Base-by-base conservation (phyloP, 1,140 invertebrate genomes). In the Meloidogyne chitwoodi region DNA sequence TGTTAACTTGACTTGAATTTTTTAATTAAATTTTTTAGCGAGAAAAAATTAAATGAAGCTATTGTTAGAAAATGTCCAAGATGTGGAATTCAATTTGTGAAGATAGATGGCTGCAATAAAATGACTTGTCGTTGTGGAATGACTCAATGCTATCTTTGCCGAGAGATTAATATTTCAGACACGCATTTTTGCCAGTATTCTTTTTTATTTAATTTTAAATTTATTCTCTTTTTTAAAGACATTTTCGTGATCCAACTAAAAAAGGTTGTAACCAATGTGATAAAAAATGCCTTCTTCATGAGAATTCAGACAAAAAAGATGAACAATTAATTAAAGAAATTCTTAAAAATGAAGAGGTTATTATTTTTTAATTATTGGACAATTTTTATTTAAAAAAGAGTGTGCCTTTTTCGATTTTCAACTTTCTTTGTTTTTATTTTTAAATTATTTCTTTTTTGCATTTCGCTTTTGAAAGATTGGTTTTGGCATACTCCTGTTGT, bases 101-200 rank as follows among this genome's bases (percentile, higher is more conserved):
- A 92, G 85, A 88, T 90, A 69, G 89, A 89, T 72, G 92, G 92
- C 3, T 92, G 92, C 81, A 92, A 92, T 80, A 91, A 91, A 84
- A 92, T 92, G 89, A 90, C 88, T 1, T 92, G 92, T 87, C 56
- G 84, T 0, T 92, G 91, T 88, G 91, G 91, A 1, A 90, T 91
- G 1, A 87, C 84, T 11, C 75, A 73, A 22, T 73, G 71, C n/a
- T 73, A 73, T 31, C 14, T 73, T 14, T 73, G 71, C 24, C 6
- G 71, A 14, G 22, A 63, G 4, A 77, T 1, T 24, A 88, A 91
- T 19, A 89, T 85, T 1, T 88, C 89, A 83, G 92, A 92, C 80
- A 76, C 91, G 91, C 77, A 78, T 63, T 78, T 76, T 48, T 78
- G 77, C 66, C 63, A 48, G 77, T 78, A 48, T n/a, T n/a, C n/a